Evolutionary conservation across 2,888 invertebrate genomes (phyloP).

Genomic region (Carterocephalus palaemon): DNA sequence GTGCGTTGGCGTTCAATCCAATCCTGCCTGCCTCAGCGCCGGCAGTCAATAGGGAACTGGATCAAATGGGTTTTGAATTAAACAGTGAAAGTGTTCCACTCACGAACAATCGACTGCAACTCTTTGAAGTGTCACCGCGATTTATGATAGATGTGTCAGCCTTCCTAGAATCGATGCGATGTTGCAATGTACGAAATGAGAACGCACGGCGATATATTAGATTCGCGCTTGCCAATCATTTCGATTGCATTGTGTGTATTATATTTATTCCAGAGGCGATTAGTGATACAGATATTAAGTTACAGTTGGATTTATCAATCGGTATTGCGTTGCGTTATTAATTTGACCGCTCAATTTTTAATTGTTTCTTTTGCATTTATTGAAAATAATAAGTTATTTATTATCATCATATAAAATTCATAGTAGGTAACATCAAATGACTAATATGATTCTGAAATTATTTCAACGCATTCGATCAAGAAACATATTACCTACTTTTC

Average conservation of each 20-base stretch:
- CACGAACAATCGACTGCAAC: slow-evolving; percentile 64
- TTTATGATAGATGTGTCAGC: slow-evolving; percentile 55
- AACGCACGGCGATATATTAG: slow-evolving; percentile 2
- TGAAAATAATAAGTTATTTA: no score
- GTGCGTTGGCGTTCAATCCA: slow-evolving; percentile 9
- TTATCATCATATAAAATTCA: no score
- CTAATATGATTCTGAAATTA: no score
- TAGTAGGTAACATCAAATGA: no score
- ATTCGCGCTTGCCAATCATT: slow-evolving; percentile 9
- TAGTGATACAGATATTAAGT: slow-evolving; percentile 1
- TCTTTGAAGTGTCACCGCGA: slow-evolving; percentile 66
- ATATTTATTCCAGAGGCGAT: not conserved
- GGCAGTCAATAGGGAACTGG: slow-evolving; percentile 55
- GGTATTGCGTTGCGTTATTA: no score
- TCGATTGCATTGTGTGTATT: not conserved
- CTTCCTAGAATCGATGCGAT: slow-evolving; percentile 41
- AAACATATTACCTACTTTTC: no score
- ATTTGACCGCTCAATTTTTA: no score
- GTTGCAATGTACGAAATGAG: slow-evolving; percentile 11
- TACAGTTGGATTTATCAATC: no score
- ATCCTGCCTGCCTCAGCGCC: no score
- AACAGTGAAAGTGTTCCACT: slow-evolving; percentile 71
- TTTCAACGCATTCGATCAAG: no score
- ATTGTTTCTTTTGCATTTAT: no score
- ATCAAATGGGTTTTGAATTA: slow-evolving; percentile 61